These are phyloP conservation scores for Siderastrea radians DNA, from an alignment of 92 coral and sea anemone species.

Conservation along the genomic window DNA sequence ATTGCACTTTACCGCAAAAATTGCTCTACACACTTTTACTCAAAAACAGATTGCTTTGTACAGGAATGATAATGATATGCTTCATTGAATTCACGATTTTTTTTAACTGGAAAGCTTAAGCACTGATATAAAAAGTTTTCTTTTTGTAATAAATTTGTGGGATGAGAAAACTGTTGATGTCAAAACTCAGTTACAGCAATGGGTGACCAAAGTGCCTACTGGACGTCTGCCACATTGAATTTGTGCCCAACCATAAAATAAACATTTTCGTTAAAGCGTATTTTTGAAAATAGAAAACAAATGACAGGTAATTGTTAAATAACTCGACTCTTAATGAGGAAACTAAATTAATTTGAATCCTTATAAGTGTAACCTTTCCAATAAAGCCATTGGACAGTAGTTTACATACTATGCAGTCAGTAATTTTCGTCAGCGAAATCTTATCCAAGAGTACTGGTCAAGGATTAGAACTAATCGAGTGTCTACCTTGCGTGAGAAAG, in stretches of 20 bases:
- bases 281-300: constrained; percentile 5
- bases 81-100: neutral
- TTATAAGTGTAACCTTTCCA: neutral
- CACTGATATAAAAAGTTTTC: neutral
- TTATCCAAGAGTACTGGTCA: neutral
- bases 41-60: neutral
- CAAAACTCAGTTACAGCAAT: neutral
- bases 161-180: neutral
- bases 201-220: neutral
- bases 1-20: neutral
- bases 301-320: neutral
- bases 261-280: constrained; percentile 15
- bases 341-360: neutral
- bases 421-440: neutral
- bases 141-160: neutral
- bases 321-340: neutral
- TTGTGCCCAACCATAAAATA: neutral
- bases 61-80: neutral
- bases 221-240: neutral
- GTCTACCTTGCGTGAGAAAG: neutral
- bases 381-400: neutral
- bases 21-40: neutral
- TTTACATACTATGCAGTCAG: too few relatives aligned
- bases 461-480: neutral
- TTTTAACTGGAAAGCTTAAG: neutral